phyloP scores from a whole-genome alignment of 92 coral and sea anemone genomes.

The Parazoanthus darwini region DNA sequence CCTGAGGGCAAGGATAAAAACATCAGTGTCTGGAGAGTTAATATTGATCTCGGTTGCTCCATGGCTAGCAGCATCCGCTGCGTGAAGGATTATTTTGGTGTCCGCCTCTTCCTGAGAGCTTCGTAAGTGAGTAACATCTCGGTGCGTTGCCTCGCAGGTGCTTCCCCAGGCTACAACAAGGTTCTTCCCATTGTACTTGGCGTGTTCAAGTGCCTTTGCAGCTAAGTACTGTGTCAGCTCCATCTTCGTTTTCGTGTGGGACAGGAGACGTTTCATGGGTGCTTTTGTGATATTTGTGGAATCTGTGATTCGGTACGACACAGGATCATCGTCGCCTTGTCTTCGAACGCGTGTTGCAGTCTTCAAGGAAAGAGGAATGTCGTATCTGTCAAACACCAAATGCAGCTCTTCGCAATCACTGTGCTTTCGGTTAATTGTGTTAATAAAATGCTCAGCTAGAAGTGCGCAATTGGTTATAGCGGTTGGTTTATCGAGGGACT shows the following conservation, averaged over 20 bases:
- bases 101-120: conserved; percentile 1
- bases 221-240: conserved; percentile 31
- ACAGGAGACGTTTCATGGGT: conserved; percentile 25
- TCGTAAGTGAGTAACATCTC: not conserved
- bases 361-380: conserved; percentile 40
- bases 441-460: conserved; percentile 39
- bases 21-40: conserved; percentile 33
- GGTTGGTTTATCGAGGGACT: conserved; percentile 53
- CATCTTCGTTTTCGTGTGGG: conserved; percentile 48
- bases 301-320: conserved; percentile 35
- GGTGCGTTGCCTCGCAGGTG: not conserved
- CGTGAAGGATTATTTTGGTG: conserved; percentile 1
- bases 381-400: too few species aligned
- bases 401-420: too few species aligned
- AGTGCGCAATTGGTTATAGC: conserved; percentile 42
- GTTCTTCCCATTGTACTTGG: not conserved
- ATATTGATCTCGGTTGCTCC: conserved; percentile 47
- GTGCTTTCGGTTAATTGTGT: conserved; percentile 24
- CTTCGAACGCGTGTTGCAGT: conserved; percentile 40
- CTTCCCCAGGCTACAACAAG: conserved; percentile 7
- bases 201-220: not conserved
- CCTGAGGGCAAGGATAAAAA: not conserved
- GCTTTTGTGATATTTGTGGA: conserved; percentile 33
- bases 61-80: not conserved
- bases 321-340: conserved; percentile 37